Evolutionary conservation across 2,797 vertebrate genomes (phyloP).

Genomic region (Ficedula albicollis): DNA sequence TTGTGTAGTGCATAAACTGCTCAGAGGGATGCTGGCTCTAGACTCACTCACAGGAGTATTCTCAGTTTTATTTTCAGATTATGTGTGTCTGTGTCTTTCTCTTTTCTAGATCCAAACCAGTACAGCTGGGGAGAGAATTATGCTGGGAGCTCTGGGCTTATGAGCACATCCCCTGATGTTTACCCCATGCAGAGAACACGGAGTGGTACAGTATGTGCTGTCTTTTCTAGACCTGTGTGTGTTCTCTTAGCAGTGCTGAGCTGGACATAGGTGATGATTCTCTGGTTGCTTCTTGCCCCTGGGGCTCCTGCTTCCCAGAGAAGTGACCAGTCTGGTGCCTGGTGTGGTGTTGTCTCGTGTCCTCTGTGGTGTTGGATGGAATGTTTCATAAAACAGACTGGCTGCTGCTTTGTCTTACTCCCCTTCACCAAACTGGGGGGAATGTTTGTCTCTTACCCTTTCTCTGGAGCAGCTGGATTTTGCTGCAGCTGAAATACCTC

Average conservation of each 20-base stretch:
- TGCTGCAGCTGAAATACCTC: background rate
- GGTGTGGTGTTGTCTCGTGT: background rate
- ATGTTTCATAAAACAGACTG: background rate
- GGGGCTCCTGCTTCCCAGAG: background rate
- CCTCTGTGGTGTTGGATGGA: background rate
- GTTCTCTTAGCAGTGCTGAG: background rate
- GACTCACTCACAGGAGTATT: background rate
- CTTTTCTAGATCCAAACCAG: conserved; percentile 90
- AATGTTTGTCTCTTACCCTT: background rate
- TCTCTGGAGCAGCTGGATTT: background rate
- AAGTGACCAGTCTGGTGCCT: background rate
- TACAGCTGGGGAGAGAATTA: conserved; percentile 99
- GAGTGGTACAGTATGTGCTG: conserved; percentile 92
- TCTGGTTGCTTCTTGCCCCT: background rate
- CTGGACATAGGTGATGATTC: background rate
- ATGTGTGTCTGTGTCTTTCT: conserved; percentile 43
- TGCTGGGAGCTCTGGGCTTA: conserved; percentile 94
- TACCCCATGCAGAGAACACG: conserved; percentile 89
- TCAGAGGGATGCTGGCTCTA: conserved; percentile 12
- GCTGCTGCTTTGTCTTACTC: background rate
- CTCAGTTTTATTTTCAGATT: conserved; percentile 47
- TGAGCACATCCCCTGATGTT: conserved; percentile 93
- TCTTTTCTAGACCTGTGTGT: conserved; percentile 7
- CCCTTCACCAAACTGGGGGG: background rate
- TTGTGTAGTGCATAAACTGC: conserved; percentile 5